Conservation (phyloP, 1,140 invertebrate genomes). For the Sminthurides bifidus region DNA sequence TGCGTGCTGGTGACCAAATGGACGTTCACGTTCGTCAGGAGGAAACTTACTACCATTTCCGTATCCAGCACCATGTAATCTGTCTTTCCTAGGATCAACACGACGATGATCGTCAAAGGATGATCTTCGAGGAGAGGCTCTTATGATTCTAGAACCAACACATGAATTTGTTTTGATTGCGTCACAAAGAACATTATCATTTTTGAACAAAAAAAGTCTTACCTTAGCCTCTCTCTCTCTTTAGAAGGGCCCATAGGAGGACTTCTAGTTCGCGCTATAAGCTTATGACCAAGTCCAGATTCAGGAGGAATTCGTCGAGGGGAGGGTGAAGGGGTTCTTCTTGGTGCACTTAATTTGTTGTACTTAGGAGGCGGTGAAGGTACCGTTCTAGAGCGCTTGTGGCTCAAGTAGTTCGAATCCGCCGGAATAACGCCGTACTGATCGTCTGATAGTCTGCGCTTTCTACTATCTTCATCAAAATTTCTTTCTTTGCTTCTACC, state of each 20-base stretch:
- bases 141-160: not conserved
- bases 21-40: not conserved
- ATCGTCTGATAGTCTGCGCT: conserved; percentile 4
- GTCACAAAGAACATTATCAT: not conserved
- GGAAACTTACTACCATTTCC: not conserved
- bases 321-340: not conserved
- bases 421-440: not conserved
- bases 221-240: not conserved
- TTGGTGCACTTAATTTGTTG: not conserved
- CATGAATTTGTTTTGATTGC: not conserved
- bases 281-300: not conserved
- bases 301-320: not conserved
- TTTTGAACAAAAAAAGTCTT: not conserved
- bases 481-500: not conserved
- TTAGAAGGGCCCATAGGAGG: not conserved
- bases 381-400: not conserved
- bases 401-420: not conserved
- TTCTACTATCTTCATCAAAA: not conserved
- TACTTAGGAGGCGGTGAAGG: not conserved
- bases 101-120: conserved; percentile 5
- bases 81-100: conserved; percentile 1
- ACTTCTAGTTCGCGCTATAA: not conserved
- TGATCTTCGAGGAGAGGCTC: not conserved
- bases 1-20: no score
- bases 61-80: not conserved